Percentiles rank a stretch among this genome's conserved stretches.
These are phyloP conservation scores for Leontopithecus rosalia DNA, from an alignment of 2,797 vertebrate species.

Conservation along the genomic window DNA sequence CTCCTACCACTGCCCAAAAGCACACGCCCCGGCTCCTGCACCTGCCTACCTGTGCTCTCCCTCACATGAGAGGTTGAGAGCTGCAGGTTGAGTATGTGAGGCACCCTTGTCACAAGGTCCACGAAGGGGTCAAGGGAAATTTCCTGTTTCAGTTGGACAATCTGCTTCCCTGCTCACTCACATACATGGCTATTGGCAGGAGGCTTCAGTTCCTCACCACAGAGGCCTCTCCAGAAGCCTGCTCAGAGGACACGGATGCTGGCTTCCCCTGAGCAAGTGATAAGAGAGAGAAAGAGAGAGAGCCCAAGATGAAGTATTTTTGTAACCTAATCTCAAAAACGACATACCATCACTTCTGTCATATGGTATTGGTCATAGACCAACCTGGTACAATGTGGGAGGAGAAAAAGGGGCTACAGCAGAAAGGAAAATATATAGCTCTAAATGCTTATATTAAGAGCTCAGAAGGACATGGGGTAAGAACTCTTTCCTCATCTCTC, in stretches of 20 bases:
- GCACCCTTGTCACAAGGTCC: not conserved
- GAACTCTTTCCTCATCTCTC: not conserved
- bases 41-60: not conserved
- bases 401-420: not conserved
- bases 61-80: not conserved
- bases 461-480: not conserved
- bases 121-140: not conserved
- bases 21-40: too few species aligned
- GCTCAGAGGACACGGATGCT: not conserved
- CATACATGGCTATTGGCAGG: not conserved
- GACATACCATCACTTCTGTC: not conserved
- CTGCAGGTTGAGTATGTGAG: not conserved
- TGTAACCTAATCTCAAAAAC: not conserved
- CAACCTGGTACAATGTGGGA: not conserved
- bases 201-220: not conserved
- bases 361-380: not conserved
- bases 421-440: not conserved
- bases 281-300: not conserved
- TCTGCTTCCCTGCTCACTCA: not conserved
- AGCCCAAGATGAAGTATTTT: not conserved
- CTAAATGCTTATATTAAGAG: not conserved
- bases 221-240: not conserved
- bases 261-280: not conserved
- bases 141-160: not conserved
- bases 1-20: too few species aligned